phyloP scores from a whole-genome alignment of 2,113 vertebrate species.

The Cryptomyrus ogoouensis region DNA sequence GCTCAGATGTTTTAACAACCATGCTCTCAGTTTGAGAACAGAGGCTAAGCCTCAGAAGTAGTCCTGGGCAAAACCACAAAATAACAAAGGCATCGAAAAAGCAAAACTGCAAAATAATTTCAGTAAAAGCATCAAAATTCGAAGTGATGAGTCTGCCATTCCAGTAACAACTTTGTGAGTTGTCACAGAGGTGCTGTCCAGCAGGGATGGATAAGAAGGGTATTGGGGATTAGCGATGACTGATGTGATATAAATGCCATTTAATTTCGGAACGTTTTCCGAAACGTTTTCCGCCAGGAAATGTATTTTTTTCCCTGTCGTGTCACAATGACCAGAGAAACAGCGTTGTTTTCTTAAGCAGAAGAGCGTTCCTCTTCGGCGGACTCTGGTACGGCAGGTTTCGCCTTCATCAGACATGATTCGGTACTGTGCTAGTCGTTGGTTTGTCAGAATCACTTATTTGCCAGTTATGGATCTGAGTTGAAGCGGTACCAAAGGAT shows the following conservation, averaged over 20 bases:
- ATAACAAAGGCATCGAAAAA: neutral
- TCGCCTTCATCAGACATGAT: neutral
- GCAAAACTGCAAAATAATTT: neutral
- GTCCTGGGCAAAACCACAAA: neutral
- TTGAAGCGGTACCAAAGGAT: conserved; percentile 10
- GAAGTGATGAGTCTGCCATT: neutral
- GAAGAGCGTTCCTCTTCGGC: neutral
- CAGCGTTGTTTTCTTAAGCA: neutral
- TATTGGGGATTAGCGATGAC: neutral
- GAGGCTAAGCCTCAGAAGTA: neutral
- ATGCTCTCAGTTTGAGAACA: neutral
- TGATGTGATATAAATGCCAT: neutral
- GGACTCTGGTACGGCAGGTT: neutral
- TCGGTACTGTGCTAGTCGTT: neutral
- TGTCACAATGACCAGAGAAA: neutral
- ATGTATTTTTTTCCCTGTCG: neutral
- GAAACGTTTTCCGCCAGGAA: neutral
- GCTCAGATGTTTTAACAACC: neutral
- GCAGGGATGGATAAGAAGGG: neutral
- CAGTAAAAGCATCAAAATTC: neutral
- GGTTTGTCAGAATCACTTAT: conserved; percentile 15
- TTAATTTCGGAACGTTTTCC: neutral
- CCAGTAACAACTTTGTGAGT: neutral
- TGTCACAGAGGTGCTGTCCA: neutral
- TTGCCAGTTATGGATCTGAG: neutral